These are phyloP conservation scores for Lerema accius DNA, from an alignment of 1,140 invertebrate genomes.

Conservation along the genomic window DNA sequence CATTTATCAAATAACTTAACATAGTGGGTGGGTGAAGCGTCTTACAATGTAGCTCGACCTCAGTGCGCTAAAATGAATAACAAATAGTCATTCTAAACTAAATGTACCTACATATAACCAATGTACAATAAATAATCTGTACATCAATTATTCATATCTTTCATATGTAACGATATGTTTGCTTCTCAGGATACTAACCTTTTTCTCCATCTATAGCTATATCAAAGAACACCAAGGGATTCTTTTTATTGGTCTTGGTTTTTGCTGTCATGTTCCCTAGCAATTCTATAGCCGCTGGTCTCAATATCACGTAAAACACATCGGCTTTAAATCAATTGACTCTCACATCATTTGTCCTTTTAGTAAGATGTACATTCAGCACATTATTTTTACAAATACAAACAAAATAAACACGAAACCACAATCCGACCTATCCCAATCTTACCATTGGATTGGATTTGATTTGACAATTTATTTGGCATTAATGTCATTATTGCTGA, in stretches of 20 bases:
- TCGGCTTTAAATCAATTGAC: conserved; percentile 6
- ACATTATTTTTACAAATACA: not conserved
- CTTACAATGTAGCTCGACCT: conserved; percentile 41
- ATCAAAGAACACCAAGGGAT: conserved; percentile 74
- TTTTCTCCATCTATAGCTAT: conserved; percentile 69
- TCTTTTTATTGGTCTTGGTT: conserved; percentile 58
- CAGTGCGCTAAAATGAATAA: conserved; percentile 44
- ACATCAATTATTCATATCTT: not conserved
- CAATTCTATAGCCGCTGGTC: conserved; percentile 9
- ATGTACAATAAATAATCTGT: conserved; percentile 15
- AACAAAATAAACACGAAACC: conserved; percentile 32
- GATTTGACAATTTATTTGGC: no score
- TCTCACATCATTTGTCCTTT: conserved; percentile 28
- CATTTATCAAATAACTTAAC: conserved; percentile 3
- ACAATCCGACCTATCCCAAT: conserved; percentile 36
- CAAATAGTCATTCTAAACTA: not conserved
- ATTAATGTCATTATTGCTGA: no score
- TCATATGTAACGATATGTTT: not conserved
- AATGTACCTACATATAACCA: not conserved
- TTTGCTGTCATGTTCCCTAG: conserved; percentile 50
- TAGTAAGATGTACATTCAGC: conserved; percentile 5
- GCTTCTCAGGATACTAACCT: conserved; percentile 51
- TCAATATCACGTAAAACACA: conserved; percentile 14
- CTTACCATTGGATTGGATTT: no score
- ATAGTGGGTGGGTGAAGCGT: not conserved